Evolutionary conservation across 1,140 invertebrate genomes (phyloP).

Genomic region (Rhyacophila brunnea): DNA sequence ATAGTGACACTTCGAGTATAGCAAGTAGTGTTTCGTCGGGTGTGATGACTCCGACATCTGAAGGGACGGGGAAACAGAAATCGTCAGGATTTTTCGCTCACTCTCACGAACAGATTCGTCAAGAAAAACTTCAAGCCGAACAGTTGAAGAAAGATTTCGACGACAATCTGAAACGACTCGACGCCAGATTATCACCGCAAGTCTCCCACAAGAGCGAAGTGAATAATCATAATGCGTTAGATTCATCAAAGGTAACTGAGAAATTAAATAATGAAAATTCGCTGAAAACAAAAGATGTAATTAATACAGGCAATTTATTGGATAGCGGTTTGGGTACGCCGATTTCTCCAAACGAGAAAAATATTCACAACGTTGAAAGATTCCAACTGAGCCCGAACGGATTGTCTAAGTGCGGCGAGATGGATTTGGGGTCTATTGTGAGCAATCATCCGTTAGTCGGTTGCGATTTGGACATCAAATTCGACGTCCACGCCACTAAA

Average conservation of each 20-base stretch:
- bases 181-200: constrained; percentile 39
- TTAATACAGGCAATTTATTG: constrained; percentile 23
- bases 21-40: constrained; percentile 9
- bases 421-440: constrained; percentile 45
- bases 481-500: constrained; percentile 50
- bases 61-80: constrained; percentile 47
- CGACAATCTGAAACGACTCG: constrained; percentile 47
- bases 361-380: background rate
- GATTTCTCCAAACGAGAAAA: constrained; percentile 36
- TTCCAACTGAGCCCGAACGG: constrained; percentile 21
- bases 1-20: constrained; percentile 22
- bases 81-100: constrained; percentile 62
- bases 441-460: constrained; percentile 56
- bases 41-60: constrained; percentile 34
- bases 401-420: constrained; percentile 22
- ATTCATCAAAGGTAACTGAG: constrained; percentile 3
- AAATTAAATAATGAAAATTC: constrained; percentile 6
- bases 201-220: background rate
- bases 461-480: constrained; percentile 52
- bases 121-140: constrained; percentile 52
- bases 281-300: too few relatives aligned
- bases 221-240: background rate
- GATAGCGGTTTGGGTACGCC: constrained; percentile 46
- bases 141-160: constrained; percentile 52
- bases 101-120: constrained; percentile 64